Base-by-base conservation (phyloP, 2,797 vertebrate genomes). In the Helarctos malayanus region DNA sequence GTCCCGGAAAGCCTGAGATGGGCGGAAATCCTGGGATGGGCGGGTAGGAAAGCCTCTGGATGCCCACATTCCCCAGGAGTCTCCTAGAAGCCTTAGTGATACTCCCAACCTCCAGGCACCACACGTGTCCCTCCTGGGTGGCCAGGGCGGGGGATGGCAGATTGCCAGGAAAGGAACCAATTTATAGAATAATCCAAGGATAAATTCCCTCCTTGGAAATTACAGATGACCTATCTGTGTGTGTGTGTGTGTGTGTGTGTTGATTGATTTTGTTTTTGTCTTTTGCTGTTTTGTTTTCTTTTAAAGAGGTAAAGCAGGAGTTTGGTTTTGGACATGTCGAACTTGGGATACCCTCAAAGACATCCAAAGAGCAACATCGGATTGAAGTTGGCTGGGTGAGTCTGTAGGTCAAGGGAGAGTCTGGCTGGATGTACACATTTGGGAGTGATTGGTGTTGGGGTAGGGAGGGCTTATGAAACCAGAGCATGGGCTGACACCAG, bases 161-260 rank as follows among this genome's bases (percentile, higher is more conserved):
- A n/a, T 56, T 71, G 27, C 32, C 73, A 85, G 91, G 76, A 89
- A 95, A 59, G 15, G 61, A 29, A 47, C 25, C 8, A 29, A 81
- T 49, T 83, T 35, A 76, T 25, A 82, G 47, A 86, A 65, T 65
- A 91, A 81, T 65, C 15, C 52, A 85, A 27, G 3, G 84, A 29
- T 68, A 82, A 38, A 71, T 78, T 35, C 56, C 12, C 32, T 88
- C 71, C 25, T 56, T 54, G 82, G 85, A 96, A 95, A 65, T 80
- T 21, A 89, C 59, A 71, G 83, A 87, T 38, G 56, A 18, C 7
- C 83, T 68, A 25, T 47, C 63, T 75, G 25, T 61, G 54, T 69
- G 35, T 12, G 59, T 61, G 27, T 69, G 35, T 12, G 59, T 61
- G 27, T 63, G 59, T 63, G 12, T 61, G 61, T 68, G 3, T 41